Evolutionary conservation across 2,888 invertebrate species (phyloP).

Genomic region (Pyrrhosoma nymphula): DNA sequence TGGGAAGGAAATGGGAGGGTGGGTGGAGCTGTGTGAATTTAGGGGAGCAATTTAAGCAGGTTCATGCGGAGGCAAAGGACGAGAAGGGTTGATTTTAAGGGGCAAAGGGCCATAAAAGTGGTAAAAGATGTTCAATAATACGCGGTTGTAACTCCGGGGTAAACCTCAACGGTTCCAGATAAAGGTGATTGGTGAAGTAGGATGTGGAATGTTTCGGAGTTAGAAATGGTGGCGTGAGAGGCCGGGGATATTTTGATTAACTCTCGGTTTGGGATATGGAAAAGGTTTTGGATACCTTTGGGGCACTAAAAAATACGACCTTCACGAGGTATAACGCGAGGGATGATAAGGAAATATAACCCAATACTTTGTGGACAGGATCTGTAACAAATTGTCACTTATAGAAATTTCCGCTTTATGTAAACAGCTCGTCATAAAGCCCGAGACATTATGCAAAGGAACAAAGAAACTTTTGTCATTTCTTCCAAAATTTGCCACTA

Average conservation of each 20-base stretch:
- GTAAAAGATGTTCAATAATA: conserved; percentile 7
- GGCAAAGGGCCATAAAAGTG: conserved; percentile 34
- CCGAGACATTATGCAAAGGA: no score
- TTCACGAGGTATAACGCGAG: neutral
- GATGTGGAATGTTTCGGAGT: conserved; percentile 3
- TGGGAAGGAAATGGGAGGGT: neutral
- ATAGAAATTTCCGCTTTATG: no score
- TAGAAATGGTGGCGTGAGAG: neutral
- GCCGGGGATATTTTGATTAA: neutral
- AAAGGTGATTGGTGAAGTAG: conserved; percentile 22
- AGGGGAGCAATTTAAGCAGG: neutral
- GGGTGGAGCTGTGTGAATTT: neutral
- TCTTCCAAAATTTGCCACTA: no score
- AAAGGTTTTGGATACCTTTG: neutral
- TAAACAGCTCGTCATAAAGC: no score
- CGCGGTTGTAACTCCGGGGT: conserved; percentile 6
- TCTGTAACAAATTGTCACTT: neutral
- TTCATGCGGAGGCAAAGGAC: neutral
- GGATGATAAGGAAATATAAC: neutral
- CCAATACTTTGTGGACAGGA: neutral
- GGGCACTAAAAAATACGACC: neutral
- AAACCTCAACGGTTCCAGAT: conserved; percentile 14
- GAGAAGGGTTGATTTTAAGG: neutral
- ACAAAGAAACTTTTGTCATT: no score
- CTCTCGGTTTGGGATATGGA: neutral